Evolutionary conservation across 2,888 invertebrate species (phyloP).

Genomic region (Dioctria linearis): DNA sequence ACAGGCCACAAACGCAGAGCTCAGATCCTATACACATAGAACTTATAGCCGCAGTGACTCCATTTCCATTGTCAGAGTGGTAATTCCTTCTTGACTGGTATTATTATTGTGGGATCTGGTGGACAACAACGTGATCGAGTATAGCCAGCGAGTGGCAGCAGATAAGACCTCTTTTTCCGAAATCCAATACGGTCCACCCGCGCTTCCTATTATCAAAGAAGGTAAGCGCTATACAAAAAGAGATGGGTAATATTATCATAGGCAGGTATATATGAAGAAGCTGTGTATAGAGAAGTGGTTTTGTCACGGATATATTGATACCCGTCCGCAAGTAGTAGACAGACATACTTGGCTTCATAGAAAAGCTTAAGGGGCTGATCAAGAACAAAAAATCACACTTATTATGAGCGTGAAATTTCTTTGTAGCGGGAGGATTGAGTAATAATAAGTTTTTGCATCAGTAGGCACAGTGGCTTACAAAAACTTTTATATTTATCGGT

Average conservation of each 20-base stretch:
- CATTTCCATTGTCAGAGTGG: not conserved
- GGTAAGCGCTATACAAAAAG: constrained; percentile 3
- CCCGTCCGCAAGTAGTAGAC: not conserved
- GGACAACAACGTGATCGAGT: constrained; percentile 38
- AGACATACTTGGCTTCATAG: constrained; percentile 6
- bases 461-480: constrained; percentile 26
- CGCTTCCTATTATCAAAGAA: constrained; percentile 20
- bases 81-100: not conserved
- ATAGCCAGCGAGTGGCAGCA: constrained; percentile 43
- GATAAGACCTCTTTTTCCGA: constrained; percentile 45
- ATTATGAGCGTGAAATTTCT: constrained; percentile 26
- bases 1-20: not conserved
- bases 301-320: constrained; percentile 23
- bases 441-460: not conserved
- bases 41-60: constrained; percentile 22
- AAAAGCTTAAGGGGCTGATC: constrained; percentile 22
- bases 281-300: constrained; percentile 6
- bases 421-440: constrained; percentile 42
- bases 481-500: not conserved
- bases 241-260: constrained; percentile 12
- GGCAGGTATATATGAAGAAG: not conserved
- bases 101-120: not conserved
- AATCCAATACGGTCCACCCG: constrained; percentile 51
- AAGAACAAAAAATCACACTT: constrained; percentile 15
- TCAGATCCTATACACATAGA: not conserved